Base-by-base conservation (phyloP, 2,113 vertebrate genomes). In the Heteronetta atricapilla region DNA sequence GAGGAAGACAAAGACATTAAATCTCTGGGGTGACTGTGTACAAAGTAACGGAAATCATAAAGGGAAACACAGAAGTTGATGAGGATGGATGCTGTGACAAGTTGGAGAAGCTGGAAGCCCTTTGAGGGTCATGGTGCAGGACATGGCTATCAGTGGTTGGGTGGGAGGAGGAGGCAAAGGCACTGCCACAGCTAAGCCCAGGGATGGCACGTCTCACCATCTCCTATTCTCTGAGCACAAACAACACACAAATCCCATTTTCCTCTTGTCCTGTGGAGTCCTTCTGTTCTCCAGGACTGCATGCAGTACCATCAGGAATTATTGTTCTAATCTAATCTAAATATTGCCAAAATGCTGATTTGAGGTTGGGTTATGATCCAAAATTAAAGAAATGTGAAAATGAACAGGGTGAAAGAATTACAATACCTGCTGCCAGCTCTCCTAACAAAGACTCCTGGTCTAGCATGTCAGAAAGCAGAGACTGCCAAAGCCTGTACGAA, bases 321-420 rank as follows among this genome's bases (percentile, higher is more conserved):
- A 29, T 6, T 95, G 9, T 36, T 92, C 60, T 81, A 55, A 88
- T 15, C 26, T 73, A 69, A 68, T 8, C 1, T 11, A 90, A 83
- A 29, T 66, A 46, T 20, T 77, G 25, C 25, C 58, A 83, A 64
- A 78, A 55, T 31, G 19, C 40, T 82, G 15, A 73, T 83, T 12
- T 83, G n/a, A 79, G 55, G 29, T 53, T 86, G 69, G 13, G 19
- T 78, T 70, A 29, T 63, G 26, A 31, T 93, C 77, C 60, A 59
- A 72, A 92, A 81, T 4, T 66, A 26, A 20, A 90, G 70, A 84
- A 59, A 38, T 42, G 20, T 53, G 74, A 74, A 74, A 42, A 16
- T 82, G 36, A 77, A 52, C 66, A 50, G 11, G 11, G 21, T 88
- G 56, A 81, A 90, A 89, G 69, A 84, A 81, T 22, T 63, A 50